Evolutionary conservation across 2,888 invertebrate species (phyloP).

Genomic region (Anaspis maculata): DNA sequence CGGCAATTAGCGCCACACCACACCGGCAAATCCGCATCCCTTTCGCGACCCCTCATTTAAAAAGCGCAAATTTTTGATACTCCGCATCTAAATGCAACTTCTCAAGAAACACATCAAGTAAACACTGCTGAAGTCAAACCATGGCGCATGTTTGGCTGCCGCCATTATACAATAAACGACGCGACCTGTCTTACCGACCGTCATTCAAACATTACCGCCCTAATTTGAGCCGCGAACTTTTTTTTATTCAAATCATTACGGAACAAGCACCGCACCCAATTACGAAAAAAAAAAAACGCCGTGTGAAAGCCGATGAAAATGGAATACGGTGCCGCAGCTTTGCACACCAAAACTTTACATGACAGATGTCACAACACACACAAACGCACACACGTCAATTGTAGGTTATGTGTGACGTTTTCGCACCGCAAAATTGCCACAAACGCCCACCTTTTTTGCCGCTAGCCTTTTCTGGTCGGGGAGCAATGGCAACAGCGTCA

Average conservation of each 20-base stretch:
- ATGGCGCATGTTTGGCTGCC: slow-evolving; percentile 41
- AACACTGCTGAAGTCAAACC: slow-evolving; percentile 45
- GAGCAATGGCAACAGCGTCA: slow-evolving; percentile 45
- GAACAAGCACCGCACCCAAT: too few relatives aligned
- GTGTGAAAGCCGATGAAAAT: too few relatives aligned
- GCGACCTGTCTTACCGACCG: slow-evolving; percentile 32
- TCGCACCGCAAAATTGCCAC: background rate
- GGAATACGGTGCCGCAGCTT: too few relatives aligned
- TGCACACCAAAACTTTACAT: too few relatives aligned
- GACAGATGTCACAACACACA: too few relatives aligned
- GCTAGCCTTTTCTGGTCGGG: slow-evolving; percentile 35
- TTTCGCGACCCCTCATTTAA: slow-evolving; percentile 17
- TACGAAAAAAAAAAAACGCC: too few relatives aligned
- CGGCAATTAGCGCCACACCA: slow-evolving; percentile 23
- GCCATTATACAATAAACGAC: slow-evolving; percentile 34
- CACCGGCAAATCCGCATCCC: slow-evolving; percentile 23
- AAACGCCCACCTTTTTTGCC: slow-evolving; percentile 38
- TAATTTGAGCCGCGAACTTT: too few relatives aligned
- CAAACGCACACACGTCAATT: too few relatives aligned
- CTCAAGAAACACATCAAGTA: slow-evolving; percentile 44
- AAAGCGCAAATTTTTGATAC: slow-evolving; percentile 17
- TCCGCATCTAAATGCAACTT: slow-evolving; percentile 32
- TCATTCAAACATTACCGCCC: slow-evolving; percentile 11
- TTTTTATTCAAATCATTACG: too few relatives aligned
- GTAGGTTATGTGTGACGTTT: too few relatives aligned